phyloP scores from a whole-genome alignment of 1,140 invertebrate genomes.

The Sipha flava region DNA sequence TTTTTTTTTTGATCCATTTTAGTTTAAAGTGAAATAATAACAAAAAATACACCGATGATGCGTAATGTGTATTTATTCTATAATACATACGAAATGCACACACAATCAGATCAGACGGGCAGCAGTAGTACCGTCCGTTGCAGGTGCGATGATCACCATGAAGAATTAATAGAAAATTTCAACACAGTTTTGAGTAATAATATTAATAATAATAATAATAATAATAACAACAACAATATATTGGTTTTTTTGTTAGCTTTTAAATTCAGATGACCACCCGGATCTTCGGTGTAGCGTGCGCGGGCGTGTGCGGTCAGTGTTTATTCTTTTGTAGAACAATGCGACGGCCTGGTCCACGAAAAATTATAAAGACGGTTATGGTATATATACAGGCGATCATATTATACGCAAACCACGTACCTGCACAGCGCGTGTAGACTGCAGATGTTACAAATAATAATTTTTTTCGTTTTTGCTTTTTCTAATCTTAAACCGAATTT shows the following conservation, averaged over 20 bases:
- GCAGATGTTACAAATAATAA: not conserved
- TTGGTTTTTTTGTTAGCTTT: not conserved
- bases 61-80: not conserved
- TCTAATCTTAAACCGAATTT: not conserved
- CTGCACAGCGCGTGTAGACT: not conserved
- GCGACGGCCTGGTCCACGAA: not conserved
- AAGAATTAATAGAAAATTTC: not conserved
- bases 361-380: not conserved
- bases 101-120: not conserved
- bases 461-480: not conserved
- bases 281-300: not conserved
- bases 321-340: conserved; percentile 25
- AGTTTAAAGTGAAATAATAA: not conserved
- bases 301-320: not conserved
- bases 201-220: not conserved
- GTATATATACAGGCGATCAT: not conserved
- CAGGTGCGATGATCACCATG: not conserved
- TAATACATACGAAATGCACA: not conserved
- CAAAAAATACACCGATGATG: not conserved
- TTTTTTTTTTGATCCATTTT: not conserved
- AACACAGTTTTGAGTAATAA: not conserved
- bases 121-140: not conserved
- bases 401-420: not conserved
- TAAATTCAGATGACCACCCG: not conserved
- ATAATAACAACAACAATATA: not conserved